Percentiles rank a stretch among this genome's conserved stretches.
Conservation (phyloP, 2,797 vertebrate genomes). For the Pterois miles region DNA sequence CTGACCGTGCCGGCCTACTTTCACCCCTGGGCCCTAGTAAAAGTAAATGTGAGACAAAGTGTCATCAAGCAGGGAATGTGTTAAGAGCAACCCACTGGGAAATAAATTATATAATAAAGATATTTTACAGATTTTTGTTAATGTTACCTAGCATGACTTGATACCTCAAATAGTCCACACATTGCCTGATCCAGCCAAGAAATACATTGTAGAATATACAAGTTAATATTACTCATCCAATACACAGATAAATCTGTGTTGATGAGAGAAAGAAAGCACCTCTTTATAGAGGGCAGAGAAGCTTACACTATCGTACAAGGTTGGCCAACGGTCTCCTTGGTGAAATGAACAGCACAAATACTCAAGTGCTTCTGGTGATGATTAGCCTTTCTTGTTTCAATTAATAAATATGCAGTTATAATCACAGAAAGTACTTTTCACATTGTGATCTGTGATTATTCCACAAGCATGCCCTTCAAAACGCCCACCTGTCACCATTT, state of each 20-base stretch:
- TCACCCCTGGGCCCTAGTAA: background rate
- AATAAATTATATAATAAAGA: background rate
- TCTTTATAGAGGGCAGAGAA: background rate
- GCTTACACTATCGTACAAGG: background rate
- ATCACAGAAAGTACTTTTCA: background rate
- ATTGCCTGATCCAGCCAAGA: background rate
- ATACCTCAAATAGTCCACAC: background rate
- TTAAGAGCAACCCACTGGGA: background rate
- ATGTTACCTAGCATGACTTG: background rate
- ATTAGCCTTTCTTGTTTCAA: background rate
- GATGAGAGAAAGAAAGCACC: background rate
- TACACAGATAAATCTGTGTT: background rate
- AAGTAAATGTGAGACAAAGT: slow-evolving; percentile 1
- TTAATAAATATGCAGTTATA: background rate
- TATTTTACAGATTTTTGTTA: background rate
- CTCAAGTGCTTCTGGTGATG: background rate
- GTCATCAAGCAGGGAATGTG: slow-evolving; percentile 9
- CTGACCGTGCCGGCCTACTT: too few species aligned
- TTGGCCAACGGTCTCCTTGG: background rate
- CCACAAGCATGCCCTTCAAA: background rate
- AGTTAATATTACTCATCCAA: background rate
- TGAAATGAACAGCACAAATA: background rate
- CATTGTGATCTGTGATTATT: background rate
- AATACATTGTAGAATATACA: background rate
- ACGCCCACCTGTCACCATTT: background rate